Percentiles rank a stretch among this genome's conserved stretches.
Evolutionary conservation across 2,797 vertebrate species (phyloP).

Genomic region (Platyrinchus mystaceus): DNA sequence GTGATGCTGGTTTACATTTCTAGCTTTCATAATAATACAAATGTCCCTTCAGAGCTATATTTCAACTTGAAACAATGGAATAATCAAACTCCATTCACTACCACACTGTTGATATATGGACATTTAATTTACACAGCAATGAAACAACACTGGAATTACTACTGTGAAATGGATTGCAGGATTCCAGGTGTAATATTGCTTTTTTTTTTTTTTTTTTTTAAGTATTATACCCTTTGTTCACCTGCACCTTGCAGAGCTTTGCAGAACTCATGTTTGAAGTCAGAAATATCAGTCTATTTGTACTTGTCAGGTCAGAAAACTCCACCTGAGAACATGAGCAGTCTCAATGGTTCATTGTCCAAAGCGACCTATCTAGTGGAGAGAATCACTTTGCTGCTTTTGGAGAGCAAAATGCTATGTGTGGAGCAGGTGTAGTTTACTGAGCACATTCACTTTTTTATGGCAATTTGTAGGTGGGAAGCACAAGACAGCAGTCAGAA

Average conservation of each 20-base stretch:
- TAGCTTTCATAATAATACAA: not conserved
- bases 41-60: not conserved
- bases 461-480: not conserved
- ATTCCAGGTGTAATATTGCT: not conserved
- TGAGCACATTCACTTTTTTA: not conserved
- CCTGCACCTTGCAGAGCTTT: not conserved
- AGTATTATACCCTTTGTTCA: not conserved
- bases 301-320: not conserved
- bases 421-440: not conserved
- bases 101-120: not conserved
- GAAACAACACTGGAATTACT: not conserved
- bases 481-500: not conserved
- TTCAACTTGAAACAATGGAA: not conserved
- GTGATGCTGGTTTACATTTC: not conserved
- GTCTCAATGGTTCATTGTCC: not conserved
- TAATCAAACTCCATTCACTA: not conserved
- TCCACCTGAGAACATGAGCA: not conserved
- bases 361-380: not conserved
- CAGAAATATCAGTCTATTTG: not conserved
- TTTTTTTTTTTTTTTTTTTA: not conserved
- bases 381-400: not conserved
- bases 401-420: not conserved
- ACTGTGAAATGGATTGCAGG: not conserved
- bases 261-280: not conserved
- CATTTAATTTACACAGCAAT: not conserved